These are phyloP conservation scores for Drosophila affinis DNA, from an alignment of 2,888 invertebrate genomes.

Conservation along the genomic window DNA sequence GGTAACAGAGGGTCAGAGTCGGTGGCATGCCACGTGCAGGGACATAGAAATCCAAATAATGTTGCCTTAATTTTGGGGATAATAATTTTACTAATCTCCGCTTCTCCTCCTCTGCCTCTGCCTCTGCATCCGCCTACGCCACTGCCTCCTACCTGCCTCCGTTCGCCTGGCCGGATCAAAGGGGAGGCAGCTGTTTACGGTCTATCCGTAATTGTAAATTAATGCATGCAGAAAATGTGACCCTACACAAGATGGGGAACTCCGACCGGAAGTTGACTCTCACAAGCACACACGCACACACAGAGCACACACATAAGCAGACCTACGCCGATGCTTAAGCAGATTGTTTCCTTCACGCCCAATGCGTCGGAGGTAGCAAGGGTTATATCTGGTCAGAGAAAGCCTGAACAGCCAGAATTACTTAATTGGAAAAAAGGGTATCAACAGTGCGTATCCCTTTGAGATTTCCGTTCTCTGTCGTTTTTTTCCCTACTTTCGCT, in stretches of 20 bases:
- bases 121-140: not conserved
- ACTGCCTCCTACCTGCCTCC: no score
- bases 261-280: slow-evolving; percentile 24
- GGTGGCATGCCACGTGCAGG: not conserved
- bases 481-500: slow-evolving; percentile 36
- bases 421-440: not conserved
- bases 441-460: not conserved
- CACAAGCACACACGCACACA: not conserved
- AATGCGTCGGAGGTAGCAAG: slow-evolving; percentile 4
- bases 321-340: not conserved
- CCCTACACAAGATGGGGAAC: slow-evolving; percentile 31
- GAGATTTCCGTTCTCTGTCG: slow-evolving; percentile 9
- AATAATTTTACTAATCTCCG: slow-evolving; percentile 14
- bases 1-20: not conserved
- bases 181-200: slow-evolving; percentile 49
- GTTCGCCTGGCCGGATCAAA: not conserved
- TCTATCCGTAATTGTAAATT: slow-evolving; percentile 61
- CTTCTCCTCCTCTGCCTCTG: not conserved
- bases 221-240: slow-evolving; percentile 56
- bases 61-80: slow-evolving; percentile 16
- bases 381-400: not conserved
- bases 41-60: slow-evolving; percentile 12
- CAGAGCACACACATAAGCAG: not conserved
- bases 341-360: not conserved
- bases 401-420: not conserved